Evolutionary conservation across 2,113 vertebrate genomes (phyloP), one percentile per base, ranked within the genome.

Genomic region (Bufo gargarizans): DNA sequence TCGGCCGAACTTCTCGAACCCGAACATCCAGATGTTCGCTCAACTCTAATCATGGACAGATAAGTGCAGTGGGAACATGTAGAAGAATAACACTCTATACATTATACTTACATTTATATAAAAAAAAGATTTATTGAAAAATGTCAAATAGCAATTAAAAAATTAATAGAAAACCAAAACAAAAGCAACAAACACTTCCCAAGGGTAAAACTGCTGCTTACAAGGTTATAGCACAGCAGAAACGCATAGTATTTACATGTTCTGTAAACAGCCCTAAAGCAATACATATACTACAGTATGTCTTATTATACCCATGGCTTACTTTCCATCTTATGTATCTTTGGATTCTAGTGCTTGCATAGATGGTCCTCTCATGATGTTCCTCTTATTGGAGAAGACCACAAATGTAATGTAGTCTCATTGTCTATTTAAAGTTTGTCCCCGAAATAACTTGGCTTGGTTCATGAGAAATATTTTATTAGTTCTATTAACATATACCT

Each of bases 301-400:
- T 92, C 91, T 94, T 94, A 90, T 94, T 90, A 91, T 79, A 90
- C 92, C n/a, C 94, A 96, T 95, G 94, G 94, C 95, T 96, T 95
- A 92, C 86, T 91, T 93, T 96, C 94, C 94, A 9, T 94, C 91
- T 49, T 91, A 92, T 88, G 90, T 90, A 92, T 87, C 85, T 94
- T 93, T 92, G 92, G 94, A 90, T 91, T 93, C 86, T 91, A 92
- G 92, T 80, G 80, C 92, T 93, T 91, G 90, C 65, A 84, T 89
- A 92, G 86, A 92, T 90, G 90, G 0, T 0, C 91, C 89, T 90
- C 89, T 91, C 91, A 71, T 90, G 87, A 85, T 90, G 91, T 90
- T 90, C 90, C 53, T 72, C n/a, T 7, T 72, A n/a, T 61, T 45
- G 47, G 45, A 76, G 63, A 16, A 12, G 81, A 83, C 47, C 61